These are phyloP conservation scores for Cryptocephalus primarius DNA, from an alignment of 2,888 invertebrate species.

Conservation along the genomic window DNA sequence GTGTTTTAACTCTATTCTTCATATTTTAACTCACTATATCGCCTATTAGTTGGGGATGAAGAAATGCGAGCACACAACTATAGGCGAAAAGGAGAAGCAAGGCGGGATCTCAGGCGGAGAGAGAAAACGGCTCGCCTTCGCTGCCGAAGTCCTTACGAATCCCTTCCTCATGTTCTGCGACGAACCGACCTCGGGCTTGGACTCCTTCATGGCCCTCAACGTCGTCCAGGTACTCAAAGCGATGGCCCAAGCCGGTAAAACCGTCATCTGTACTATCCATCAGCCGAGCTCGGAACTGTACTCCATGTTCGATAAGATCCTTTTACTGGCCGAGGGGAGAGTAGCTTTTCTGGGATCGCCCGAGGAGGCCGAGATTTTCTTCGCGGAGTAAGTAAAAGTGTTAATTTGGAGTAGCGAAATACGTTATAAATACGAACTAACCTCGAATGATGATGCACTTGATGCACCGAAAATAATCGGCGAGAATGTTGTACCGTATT, in stretches of 20 bases:
- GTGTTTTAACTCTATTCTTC: not conserved
- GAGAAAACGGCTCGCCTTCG: conserved; percentile 88
- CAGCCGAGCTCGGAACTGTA: conserved; percentile 91
- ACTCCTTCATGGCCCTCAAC: conserved; percentile 94
- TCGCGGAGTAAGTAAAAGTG: conserved; percentile 49
- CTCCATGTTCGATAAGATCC: conserved; percentile 77
- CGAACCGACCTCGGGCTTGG: conserved; percentile 84
- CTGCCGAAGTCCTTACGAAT: conserved; percentile 92
- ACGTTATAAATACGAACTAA: no score
- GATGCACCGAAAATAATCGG: no score
- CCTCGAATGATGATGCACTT: no score
- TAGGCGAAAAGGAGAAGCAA: conserved; percentile 76
- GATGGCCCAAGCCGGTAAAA: conserved; percentile 71
- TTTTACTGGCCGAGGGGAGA: conserved; percentile 85
- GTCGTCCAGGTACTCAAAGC: conserved; percentile 72
- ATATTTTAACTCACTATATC: not conserved
- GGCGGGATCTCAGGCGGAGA: conserved; percentile 96
- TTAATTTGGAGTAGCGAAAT: not conserved
- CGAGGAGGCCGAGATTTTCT: conserved; percentile 67
- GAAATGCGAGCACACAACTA: conserved; percentile 83
- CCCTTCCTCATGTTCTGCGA: conserved; percentile 94
- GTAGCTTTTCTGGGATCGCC: conserved; percentile 81
- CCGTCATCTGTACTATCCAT: conserved; percentile 86
- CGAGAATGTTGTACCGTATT: no score
- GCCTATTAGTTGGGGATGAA: conserved; percentile 60